A percentile compares a stretch with the other conserved stretches of the same genome.
These are phyloP conservation scores for Oedothorax gibbosus DNA, from an alignment of 1,140 invertebrate species.

Conservation along the genomic window DNA sequence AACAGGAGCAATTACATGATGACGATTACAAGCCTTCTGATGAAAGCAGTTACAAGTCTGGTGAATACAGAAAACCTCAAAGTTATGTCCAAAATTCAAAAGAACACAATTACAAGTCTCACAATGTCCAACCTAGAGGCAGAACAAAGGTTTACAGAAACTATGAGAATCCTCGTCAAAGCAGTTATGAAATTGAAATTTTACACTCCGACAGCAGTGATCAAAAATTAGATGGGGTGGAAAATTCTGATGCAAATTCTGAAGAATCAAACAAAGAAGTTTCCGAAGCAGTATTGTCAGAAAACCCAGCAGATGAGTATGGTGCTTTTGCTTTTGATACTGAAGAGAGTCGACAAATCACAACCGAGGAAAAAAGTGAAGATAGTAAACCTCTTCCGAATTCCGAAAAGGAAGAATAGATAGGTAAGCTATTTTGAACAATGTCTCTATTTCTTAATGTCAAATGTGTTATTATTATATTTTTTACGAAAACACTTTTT, in stretches of 20 bases:
- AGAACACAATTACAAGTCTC: slow-evolving; percentile 1
- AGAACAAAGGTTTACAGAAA: slow-evolving; percentile 37
- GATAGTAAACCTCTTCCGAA: not conserved
- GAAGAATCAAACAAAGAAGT: not conserved
- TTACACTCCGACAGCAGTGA: slow-evolving; percentile 25
- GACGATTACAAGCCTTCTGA: slow-evolving; percentile 3
- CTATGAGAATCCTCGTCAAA: slow-evolving; percentile 25
- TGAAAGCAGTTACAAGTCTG: not conserved
- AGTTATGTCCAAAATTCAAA: not conserved
- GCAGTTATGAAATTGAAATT: slow-evolving; percentile 51
- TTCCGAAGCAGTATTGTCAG: not conserved
- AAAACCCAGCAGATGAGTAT: not conserved
- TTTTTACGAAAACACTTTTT: no score
- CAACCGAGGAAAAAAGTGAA: not conserved
- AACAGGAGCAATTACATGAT: slow-evolving; percentile 22
- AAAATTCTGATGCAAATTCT: not conserved
- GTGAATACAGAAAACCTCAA: not conserved
- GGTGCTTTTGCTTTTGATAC: slow-evolving; percentile 32
- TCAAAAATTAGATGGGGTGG: not conserved
- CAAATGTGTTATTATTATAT: no score
- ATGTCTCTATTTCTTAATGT: no score
- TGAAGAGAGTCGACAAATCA: slow-evolving; percentile 13
- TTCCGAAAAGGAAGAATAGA: no score
- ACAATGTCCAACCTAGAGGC: not conserved
- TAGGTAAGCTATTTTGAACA: no score